Conservation (phyloP, 2,113 vertebrate genomes). For the Pyrgilauda ruficollis region DNA sequence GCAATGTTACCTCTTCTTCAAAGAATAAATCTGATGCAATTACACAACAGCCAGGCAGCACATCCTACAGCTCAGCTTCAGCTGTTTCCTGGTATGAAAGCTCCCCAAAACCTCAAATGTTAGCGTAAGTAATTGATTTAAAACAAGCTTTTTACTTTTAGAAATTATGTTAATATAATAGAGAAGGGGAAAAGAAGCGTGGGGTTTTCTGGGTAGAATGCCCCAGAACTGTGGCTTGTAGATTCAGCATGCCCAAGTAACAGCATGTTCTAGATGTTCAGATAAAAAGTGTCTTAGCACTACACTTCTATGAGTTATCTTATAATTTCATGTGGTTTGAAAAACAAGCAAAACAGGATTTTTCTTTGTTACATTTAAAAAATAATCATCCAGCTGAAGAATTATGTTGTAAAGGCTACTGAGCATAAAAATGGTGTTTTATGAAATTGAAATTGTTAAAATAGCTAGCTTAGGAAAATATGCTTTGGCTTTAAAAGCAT, state of each 20-base stretch:
- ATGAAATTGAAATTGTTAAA: neutral
- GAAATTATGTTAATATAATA: neutral
- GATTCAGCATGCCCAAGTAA: neutral
- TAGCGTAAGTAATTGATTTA: constrained; percentile 83
- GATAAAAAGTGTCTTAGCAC: neutral
- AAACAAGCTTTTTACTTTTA: neutral
- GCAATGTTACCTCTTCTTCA: constrained; percentile 70
- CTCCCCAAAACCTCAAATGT: constrained; percentile 86
- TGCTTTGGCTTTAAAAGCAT: neutral
- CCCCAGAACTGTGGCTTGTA: neutral
- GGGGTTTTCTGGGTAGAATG: neutral
- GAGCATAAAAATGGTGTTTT: neutral
- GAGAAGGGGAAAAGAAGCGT: neutral
- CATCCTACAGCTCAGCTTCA: constrained; percentile 60
- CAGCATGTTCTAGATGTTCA: neutral
- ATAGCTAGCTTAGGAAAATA: neutral
- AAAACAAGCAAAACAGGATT: neutral
- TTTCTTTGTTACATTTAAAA: neutral
- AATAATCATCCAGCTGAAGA: neutral
- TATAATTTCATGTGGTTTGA: neutral
- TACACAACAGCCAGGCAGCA: constrained; percentile 76
- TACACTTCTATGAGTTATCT: neutral
- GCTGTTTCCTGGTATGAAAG: constrained; percentile 88
- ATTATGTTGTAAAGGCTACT: neutral
- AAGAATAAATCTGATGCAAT: constrained; percentile 74